Evolutionary conservation across 2,113 vertebrate genomes (phyloP), one percentile per base, ranked within the genome.

Genomic region (Burhinus bistriatus): DNA sequence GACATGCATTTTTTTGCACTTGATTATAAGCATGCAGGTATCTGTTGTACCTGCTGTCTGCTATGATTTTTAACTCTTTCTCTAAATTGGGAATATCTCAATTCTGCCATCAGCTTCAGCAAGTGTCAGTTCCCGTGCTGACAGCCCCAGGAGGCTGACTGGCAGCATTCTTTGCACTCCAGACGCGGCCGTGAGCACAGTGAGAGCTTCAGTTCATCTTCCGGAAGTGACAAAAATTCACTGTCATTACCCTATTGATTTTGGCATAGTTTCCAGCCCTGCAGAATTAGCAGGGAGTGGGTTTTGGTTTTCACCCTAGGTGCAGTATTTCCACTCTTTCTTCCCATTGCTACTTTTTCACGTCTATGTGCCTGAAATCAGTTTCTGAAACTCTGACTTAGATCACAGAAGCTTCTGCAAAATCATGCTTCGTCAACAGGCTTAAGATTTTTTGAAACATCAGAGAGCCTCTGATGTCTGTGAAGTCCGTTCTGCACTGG

Each of bases 21-120:
- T 80, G 90, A 69, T 73, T 80, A 47, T 49, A 73, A 86, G 25
- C 29, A 18, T 88, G 88, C 88, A 96, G 82, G 79, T 96, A 66
- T 96, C 82, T 92, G 86, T 81, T 86, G 85, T 94, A 70, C 71
- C 71, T 96, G 93, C 90, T 96, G 95, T 95, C 90, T 91, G 92
- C 82, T 92, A 7, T 45, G 85, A 66, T 95, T 90, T 40, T 86
- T 54, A 86, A 77, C 58, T 83, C 89, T 89, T 78, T 38, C 62
- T 68, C 3, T 77, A 61, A 76, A 70, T 30, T 55, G 91, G 75
- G 55, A 77, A 45, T 86, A 29, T 88, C 96, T 92, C 88, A 73
- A 9, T 73, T 77, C 78, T 96, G 81, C 93, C 4, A 0, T 70
- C 72, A 87, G 73, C 79, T 57, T 51, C 62, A 57, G 49, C 1